These are phyloP conservation scores for Spondyliosoma cantharus DNA, from an alignment of 2,797 vertebrate genomes.

Conservation along the genomic window DNA sequence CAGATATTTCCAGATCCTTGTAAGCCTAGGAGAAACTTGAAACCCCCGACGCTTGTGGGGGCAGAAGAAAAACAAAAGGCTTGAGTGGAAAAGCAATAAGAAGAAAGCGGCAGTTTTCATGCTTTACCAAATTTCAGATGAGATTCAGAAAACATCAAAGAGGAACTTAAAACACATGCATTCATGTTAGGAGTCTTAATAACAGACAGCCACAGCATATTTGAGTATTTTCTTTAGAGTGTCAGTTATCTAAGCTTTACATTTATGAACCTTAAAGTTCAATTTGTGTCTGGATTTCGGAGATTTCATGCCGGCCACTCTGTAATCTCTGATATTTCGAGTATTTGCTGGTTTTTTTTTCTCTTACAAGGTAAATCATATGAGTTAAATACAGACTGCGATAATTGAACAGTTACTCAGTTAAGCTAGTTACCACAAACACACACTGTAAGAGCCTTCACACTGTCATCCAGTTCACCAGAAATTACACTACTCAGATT, in stretches of 20 bases:
- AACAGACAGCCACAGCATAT: constrained; percentile 10
- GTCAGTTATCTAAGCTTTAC: constrained; percentile 14
- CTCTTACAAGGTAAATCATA: background rate
- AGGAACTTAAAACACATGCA: constrained; percentile 45
- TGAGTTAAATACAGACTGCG: too few relatives aligned
- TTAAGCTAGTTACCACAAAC: background rate
- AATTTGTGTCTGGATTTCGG: background rate
- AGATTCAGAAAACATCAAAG: constrained; percentile 67
- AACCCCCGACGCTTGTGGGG: constrained; percentile 53
- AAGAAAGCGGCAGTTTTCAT: constrained; percentile 65
- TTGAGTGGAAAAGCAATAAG: constrained; percentile 41
- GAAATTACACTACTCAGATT: constrained; percentile 3
- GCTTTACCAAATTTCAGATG: constrained; percentile 68
- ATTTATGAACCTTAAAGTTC: background rate
- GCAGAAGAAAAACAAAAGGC: constrained; percentile 65
- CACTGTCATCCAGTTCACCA: background rate
- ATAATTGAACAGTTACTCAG: too few relatives aligned
- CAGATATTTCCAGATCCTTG: constrained; percentile 59
- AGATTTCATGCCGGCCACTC: background rate
- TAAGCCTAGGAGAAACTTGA: constrained; percentile 65
- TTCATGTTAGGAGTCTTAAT: constrained; percentile 21
- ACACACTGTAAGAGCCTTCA: background rate
- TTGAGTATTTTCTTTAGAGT: constrained; percentile 6
- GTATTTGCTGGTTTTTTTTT: background rate
- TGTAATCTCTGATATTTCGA: background rate